Conservation (phyloP, 2,888 invertebrate species). For the Bursaphelenchus okinawaensis region DNA sequence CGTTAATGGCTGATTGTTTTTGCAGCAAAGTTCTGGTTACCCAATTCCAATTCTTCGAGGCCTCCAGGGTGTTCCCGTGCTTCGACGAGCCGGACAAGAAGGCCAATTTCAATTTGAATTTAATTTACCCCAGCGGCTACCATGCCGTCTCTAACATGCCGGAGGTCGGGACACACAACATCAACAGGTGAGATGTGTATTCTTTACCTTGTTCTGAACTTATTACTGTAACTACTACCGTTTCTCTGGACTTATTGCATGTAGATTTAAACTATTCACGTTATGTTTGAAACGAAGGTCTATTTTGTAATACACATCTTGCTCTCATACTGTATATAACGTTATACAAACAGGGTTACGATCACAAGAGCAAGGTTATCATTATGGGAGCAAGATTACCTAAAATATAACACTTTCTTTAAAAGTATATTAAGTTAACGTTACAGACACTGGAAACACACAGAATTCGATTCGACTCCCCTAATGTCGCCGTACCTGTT, state of each 20-base stretch:
- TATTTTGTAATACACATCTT: too few relatives aligned
- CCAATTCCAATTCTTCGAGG: slow-evolving; percentile 1
- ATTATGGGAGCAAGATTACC: too few relatives aligned
- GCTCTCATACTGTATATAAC: too few relatives aligned
- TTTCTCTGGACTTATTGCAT: too few relatives aligned
- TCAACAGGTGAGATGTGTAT: slow-evolving; percentile 1
- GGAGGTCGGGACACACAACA: background rate
- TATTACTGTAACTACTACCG: background rate
- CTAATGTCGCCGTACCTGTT: slow-evolving; percentile 7
- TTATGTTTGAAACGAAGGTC: too few relatives aligned
- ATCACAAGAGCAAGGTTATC: too few relatives aligned
- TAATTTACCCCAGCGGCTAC: background rate
- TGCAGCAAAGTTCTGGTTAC: slow-evolving; percentile 3
- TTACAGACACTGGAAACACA: background rate
- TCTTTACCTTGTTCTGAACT: background rate
- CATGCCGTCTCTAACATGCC: slow-evolving; percentile 1
- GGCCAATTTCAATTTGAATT: slow-evolving; percentile 2
- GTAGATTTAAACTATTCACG: too few relatives aligned
- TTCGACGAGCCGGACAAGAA: slow-evolving; percentile 7
- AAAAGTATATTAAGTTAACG: background rate
- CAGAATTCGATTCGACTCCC: slow-evolving; percentile 4
- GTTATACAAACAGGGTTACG: too few relatives aligned
- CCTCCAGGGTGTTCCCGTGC: slow-evolving; percentile 5
- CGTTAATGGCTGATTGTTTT: background rate
- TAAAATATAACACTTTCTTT: too few relatives aligned